Percentiles rank a stretch among this genome's conserved stretches.
These are phyloP conservation scores for Pelusios castaneus DNA, from an alignment of 2,113 vertebrate genomes.

Conservation along the genomic window DNA sequence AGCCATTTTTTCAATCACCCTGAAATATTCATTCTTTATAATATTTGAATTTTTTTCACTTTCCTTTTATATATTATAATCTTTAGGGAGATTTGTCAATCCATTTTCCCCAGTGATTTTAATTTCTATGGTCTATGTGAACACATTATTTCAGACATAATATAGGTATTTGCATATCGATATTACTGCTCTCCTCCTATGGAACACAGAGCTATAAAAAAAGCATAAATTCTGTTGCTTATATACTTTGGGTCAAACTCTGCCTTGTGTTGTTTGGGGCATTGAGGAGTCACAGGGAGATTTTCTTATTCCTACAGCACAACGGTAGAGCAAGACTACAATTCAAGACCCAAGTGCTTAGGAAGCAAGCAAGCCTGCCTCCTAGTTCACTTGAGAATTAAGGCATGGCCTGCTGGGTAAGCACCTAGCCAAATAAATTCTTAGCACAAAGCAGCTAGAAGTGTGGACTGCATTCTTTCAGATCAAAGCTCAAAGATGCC, in stretches of 20 bases:
- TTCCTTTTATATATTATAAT: constrained; percentile 37
- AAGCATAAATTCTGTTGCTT: not conserved
- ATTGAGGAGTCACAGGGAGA: not conserved
- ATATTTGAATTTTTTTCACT: constrained; percentile 56
- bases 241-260: not conserved
- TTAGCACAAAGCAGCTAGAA: not conserved
- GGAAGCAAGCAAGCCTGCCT: not conserved
- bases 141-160: constrained; percentile 59
- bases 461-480: not conserved
- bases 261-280: not conserved
- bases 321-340: not conserved
- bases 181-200: constrained; percentile 14
- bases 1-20: constrained; percentile 36
- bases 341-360: not conserved
- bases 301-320: not conserved
- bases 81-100: constrained; percentile 42
- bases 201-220: constrained; percentile 1
- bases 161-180: constrained; percentile 59
- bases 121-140: constrained; percentile 58
- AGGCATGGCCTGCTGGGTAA: not conserved
- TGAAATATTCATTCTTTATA: constrained; percentile 55
- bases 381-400: not conserved
- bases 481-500: not conserved
- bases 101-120: constrained; percentile 59
- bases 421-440: too few relatives aligned